A percentile compares a stretch with the other conserved stretches of the same genome.
Evolutionary conservation across 2,888 invertebrate species (phyloP).

Genomic region (Philereme transversata): DNA sequence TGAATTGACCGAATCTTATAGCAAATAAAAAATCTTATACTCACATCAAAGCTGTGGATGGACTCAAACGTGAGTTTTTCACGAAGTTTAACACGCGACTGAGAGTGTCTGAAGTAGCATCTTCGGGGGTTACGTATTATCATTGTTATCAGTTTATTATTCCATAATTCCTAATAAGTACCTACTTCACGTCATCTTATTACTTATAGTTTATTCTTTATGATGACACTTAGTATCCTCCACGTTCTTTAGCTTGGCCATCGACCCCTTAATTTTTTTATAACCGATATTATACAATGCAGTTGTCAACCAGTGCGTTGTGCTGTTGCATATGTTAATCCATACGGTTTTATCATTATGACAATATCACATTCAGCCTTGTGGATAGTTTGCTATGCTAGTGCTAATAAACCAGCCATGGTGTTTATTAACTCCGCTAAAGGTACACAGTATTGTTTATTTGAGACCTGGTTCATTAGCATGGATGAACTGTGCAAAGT

Average conservation of each 20-base stretch:
- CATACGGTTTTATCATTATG: not conserved
- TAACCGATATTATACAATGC: too few species aligned
- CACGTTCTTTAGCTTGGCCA: too few species aligned
- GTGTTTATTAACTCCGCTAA: conserved; percentile 25
- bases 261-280: too few species aligned
- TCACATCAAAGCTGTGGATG: not conserved
- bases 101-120: conserved; percentile 26
- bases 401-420: conserved; percentile 34
- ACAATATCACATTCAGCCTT: conserved; percentile 39
- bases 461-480: conserved; percentile 4
- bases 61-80: conserved; percentile 15
- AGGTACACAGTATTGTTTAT: conserved; percentile 11
- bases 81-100: conserved; percentile 35
- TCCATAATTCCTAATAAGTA: conserved; percentile 18
- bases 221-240: not conserved
- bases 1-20: too few species aligned
- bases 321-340: not conserved
- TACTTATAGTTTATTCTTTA: too few species aligned
- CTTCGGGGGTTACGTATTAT: conserved; percentile 50
- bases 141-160: conserved; percentile 48
- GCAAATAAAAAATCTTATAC: too few species aligned
- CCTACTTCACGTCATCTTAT: not conserved
- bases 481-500: not conserved
- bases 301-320: too few species aligned
- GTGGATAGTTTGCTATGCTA: conserved; percentile 42